phyloP scores from a whole-genome alignment of 2,113 vertebrate species.

The Phoenicopterus ruber region DNA sequence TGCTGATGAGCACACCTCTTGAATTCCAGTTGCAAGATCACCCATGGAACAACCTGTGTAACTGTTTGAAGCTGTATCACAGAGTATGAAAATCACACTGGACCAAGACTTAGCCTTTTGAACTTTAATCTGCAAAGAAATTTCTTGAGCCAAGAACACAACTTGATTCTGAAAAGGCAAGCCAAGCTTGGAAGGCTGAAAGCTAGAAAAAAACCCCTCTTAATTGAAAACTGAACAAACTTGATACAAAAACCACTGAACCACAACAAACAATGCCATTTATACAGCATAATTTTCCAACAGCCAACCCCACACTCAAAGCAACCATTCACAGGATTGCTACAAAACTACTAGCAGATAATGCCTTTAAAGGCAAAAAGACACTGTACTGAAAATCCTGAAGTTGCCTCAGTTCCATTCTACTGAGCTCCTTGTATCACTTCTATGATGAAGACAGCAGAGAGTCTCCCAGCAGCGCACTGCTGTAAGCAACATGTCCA shows the following conservation, averaged over 20 bases:
- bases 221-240: background rate
- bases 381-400: background rate
- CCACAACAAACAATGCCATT: background rate
- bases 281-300: background rate
- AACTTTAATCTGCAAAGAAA: background rate
- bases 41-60: background rate
- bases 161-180: background rate
- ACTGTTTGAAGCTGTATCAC: background rate
- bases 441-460: background rate
- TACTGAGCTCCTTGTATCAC: background rate
- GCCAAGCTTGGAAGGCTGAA: background rate
- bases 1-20: background rate
- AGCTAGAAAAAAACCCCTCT: background rate
- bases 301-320: background rate
- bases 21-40: background rate
- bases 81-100: background rate
- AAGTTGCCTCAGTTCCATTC: background rate
- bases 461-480: background rate
- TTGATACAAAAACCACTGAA: slow-evolving; percentile 7
- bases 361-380: background rate
- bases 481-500: background rate
- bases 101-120: background rate
- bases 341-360: background rate
- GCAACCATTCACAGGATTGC: background rate
- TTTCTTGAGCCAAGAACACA: background rate